Evolutionary conservation across 2,797 vertebrate genomes (phyloP), one percentile per base, ranked within the genome.

Genomic region (Novumbra hubbsi): DNA sequence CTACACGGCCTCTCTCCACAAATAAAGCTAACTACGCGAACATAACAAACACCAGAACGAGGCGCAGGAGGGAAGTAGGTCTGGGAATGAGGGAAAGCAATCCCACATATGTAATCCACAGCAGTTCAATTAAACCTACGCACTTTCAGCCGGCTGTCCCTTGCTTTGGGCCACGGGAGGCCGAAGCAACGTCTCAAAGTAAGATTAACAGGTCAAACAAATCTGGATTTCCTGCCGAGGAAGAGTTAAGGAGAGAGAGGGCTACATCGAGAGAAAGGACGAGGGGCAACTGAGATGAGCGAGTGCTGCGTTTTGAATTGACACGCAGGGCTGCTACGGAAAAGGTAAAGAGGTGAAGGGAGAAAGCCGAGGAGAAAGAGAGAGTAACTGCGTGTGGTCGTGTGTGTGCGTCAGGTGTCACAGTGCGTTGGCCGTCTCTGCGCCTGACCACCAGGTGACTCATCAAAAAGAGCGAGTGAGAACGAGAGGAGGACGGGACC

Each of bases 1-100:
- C 60, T 68, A 77, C 50, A 66, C 70, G 27, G 73, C 72, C 64
- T 50, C 67, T 73, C 34, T 19, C 48, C 32, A 74, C 73, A 74
- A 76, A 81, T 70, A 75, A 85, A 88, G 78, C 76, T 84, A 87
- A 91, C 92, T 84, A 89, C 55, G 30, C 71, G 76, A 84, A 80
- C 81, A 78, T 75, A 77, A 80, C 45, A 64, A 82, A 45, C 72
- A 68, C 27, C 4, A 38, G 62, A 66, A 62, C 70, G 75, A 80
- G 72, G 60, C 24, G 9, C 41, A 34, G 41, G n/a, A n/a, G n/a
- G n/a, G n/a, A n/a, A n/a, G n/a, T n/a, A n/a, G n/a, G n/a, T 27
- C 75, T 75, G 64, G 38, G 32, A 60, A 75, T 74, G 80, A 90
- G 81, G 84, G 83, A 87, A 85, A 87, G 74, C 84, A 81, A 77